Percentiles rank a stretch among this genome's conserved stretches.
These are phyloP conservation scores for Oryzias sinensis DNA, from an alignment of 2,797 vertebrate species.

Conservation along the genomic window DNA sequence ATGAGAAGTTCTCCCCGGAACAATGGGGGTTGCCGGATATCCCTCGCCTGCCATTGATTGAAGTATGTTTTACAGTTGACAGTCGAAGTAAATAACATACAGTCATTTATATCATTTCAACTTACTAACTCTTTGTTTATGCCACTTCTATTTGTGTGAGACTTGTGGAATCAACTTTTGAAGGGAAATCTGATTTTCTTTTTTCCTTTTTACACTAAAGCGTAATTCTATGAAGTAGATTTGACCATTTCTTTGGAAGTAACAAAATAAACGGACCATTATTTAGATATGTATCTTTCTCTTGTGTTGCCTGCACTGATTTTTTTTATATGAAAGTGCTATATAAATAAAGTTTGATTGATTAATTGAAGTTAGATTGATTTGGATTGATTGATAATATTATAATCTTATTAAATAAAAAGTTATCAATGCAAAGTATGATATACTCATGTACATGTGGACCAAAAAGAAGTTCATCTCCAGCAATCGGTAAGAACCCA, in stretches of 20 bases:
- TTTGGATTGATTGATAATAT: neutral
- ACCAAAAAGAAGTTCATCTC: conserved; percentile 23
- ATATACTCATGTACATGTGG: conserved; percentile 6
- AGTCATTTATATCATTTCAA: conserved; percentile 25
- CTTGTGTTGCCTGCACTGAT: neutral
- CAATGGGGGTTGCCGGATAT: conserved; percentile 31
- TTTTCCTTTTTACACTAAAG: too few relatives aligned
- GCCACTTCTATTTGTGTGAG: too few relatives aligned
- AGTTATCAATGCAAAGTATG: conserved; percentile 29
- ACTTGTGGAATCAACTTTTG: neutral
- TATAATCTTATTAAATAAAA: conserved; percentile 11
- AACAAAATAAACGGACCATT: too few relatives aligned
- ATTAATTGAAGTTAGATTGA: too few relatives aligned
- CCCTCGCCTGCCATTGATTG: conserved; percentile 37
- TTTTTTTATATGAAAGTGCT: too few relatives aligned
- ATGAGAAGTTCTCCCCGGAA: conserved; percentile 46
- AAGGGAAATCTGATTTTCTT: too few relatives aligned
- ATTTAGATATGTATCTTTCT: neutral
- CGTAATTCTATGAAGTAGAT: too few relatives aligned
- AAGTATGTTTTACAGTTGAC: conserved; percentile 17
- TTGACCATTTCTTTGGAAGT: too few relatives aligned
- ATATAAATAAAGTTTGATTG: too few relatives aligned
- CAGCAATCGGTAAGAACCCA: conserved; percentile 7
- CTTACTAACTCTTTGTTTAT: conserved; percentile 1
- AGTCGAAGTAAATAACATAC: conserved; percentile 23